Conservation (phyloP, 2,888 invertebrate species). For the Zhengitettix transpicula region DNA sequence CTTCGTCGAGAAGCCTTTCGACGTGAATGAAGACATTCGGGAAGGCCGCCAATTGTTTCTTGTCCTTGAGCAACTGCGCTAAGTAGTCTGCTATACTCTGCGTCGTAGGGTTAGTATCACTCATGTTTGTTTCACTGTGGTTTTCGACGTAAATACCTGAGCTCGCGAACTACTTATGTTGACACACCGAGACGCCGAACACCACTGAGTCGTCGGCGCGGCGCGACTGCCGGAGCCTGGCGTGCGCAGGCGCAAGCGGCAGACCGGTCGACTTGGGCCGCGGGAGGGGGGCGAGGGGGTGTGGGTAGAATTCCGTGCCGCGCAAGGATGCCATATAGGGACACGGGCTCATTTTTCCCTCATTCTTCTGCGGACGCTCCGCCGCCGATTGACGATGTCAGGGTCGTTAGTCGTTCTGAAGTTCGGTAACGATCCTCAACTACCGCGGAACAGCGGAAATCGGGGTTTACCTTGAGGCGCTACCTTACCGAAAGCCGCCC, state of each 20-base stretch:
- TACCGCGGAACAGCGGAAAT: too few relatives aligned
- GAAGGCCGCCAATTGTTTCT: constrained; percentile 98
- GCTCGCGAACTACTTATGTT: background rate
- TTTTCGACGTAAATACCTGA: constrained; percentile 5
- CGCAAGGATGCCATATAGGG: too few relatives aligned
- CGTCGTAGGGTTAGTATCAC: constrained; percentile 42
- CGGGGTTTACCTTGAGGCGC: too few relatives aligned
- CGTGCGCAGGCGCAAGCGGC: background rate
- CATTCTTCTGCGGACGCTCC: too few relatives aligned
- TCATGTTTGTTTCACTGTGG: constrained; percentile 10
- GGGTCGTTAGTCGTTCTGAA: too few relatives aligned
- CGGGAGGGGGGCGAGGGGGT: background rate
- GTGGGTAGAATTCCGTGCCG: background rate
- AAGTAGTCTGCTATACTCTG: constrained; percentile 98
- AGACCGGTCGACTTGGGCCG: background rate
- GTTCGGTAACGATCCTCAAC: too few relatives aligned
- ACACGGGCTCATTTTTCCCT: too few relatives aligned
- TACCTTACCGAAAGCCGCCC: too few relatives aligned
- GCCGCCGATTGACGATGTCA: too few relatives aligned
- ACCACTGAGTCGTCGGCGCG: constrained; percentile 7
- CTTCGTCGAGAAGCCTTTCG: constrained; percentile 97
- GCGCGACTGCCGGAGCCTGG: background rate
- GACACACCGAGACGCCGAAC: constrained; percentile 9
- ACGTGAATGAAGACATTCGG: constrained; percentile 99
- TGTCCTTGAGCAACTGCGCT: constrained; percentile 99